Conservation (phyloP, 1,140 invertebrate species). For the Bombus pyrosoma region DNA sequence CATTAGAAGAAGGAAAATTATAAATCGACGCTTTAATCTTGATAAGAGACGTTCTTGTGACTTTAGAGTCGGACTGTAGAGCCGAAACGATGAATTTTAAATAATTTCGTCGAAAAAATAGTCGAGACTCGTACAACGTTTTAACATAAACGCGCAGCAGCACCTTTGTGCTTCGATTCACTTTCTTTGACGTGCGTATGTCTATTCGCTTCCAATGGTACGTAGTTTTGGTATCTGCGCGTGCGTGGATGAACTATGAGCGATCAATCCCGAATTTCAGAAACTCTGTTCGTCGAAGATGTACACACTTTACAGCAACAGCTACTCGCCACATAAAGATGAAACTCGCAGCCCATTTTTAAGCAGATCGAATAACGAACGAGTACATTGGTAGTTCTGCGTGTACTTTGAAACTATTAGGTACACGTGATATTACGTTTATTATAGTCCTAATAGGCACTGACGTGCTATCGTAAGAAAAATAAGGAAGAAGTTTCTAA, state of each 20-base stretch:
- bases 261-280: slow-evolving; percentile 42
- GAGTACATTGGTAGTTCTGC: background rate
- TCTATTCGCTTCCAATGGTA: background rate
- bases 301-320: too few species aligned
- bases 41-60: too few species aligned
- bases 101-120: too few species aligned
- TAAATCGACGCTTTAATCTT: too few species aligned
- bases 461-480: too few species aligned
- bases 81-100: too few species aligned
- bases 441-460: too few species aligned
- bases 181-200: background rate
- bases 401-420: too few species aligned
- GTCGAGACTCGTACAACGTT: background rate
- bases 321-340: background rate
- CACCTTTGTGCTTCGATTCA: background rate
- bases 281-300: background rate
- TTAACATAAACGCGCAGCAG: background rate
- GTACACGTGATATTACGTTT: too few species aligned
- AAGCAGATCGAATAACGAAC: background rate
- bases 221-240: background rate
- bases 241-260: slow-evolving; percentile 19
- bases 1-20: too few species aligned
- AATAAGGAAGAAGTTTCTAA: too few species aligned
- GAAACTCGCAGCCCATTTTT: background rate
- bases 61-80: too few species aligned